Evolutionary conservation across 2,113 vertebrate genomes (phyloP), one percentile per base, ranked within the genome.

Genomic region (Seriola quinqueradiata): DNA sequence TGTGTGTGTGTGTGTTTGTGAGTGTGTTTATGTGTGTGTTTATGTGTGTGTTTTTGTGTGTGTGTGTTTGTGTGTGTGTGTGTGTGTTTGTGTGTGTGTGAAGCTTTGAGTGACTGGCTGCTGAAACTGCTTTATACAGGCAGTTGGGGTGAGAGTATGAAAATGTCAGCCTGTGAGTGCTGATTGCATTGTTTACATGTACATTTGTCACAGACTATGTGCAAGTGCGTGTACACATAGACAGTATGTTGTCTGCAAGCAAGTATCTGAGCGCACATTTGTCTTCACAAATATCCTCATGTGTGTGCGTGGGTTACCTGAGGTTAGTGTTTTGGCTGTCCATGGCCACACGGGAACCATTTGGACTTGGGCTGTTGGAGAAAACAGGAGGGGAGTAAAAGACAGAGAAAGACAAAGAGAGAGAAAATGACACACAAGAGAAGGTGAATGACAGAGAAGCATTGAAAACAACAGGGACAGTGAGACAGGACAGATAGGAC

Each of bases 251-350:
- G 52, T 79, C 69, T 79, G 52, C 57, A 59, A 28, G 32, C 17
- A 75, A 67, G 63, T 69, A 70, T 70, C 78, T 59, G 73, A 68
- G 63, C 36, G n/a, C 40, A 28, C 57, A 65, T 70, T 21, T 42
- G 59, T 70, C 48, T 72, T 64, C 5, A 42, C 32, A 66, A 54
- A 66, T 79, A 46, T 70, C 7, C 64, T 66, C 68, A 67, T 72
- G 59, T 75, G 58, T 52, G 40, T 76, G 14, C 50, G 55, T 17
- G 38, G 83, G 89, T 94, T 93, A 95, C 94, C 94, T 95, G 92
- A 94, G 87, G 93, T 95, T 95, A 93, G 92, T 93, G 93, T 95
- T 94, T 83, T 95, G 93, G 94, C 92, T 92, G 50, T 95, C 94
- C 77, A 84, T 90, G 85, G 92, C 89, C 83, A 92, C 92, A 72